Evolutionary conservation across 2,113 vertebrate species (phyloP).

Genomic region (Oryzias melastigma): DNA sequence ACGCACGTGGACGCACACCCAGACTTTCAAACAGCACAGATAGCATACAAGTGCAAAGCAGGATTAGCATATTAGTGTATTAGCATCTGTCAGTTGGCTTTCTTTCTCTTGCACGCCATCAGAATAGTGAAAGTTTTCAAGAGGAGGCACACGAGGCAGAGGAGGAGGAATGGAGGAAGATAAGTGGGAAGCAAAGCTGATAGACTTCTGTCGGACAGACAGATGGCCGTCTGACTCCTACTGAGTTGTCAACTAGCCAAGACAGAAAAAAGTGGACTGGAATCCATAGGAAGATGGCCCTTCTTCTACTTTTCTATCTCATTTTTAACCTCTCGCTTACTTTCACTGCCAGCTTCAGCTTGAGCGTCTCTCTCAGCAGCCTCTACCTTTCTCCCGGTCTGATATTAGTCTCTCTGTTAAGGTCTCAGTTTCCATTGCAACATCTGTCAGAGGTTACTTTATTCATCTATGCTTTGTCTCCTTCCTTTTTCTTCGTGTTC

Average conservation of each 20-base stretch:
- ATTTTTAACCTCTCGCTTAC: slow-evolving; percentile 59
- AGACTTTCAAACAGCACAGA: slow-evolving; percentile 53
- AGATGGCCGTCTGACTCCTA: slow-evolving; percentile 70
- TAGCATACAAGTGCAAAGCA: slow-evolving; percentile 80
- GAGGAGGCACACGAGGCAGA: slow-evolving; percentile 15
- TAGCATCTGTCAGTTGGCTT: slow-evolving; percentile 59
- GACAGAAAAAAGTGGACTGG: slow-evolving; percentile 35
- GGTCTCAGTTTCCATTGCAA: slow-evolving; percentile 33
- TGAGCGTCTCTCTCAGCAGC: slow-evolving; percentile 14
- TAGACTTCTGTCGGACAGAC: slow-evolving; percentile 51
- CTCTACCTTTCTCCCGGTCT: slow-evolving; percentile 14
- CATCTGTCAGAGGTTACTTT: slow-evolving; percentile 53
- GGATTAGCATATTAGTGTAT: slow-evolving; percentile 78
- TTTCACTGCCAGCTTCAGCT: slow-evolving; percentile 59
- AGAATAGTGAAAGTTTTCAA: slow-evolving; percentile 39
- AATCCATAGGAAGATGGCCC: slow-evolving; percentile 40
- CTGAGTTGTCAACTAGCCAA: slow-evolving; percentile 69
- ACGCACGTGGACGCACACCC: slow-evolving; percentile 21
- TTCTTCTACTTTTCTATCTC: slow-evolving; percentile 59
- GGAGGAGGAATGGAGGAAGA: slow-evolving; percentile 17
- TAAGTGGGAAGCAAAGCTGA: slow-evolving; percentile 16
- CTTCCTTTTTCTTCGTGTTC: slow-evolving; percentile 13
- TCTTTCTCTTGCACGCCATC: slow-evolving; percentile 44
- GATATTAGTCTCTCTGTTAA: slow-evolving; percentile 36
- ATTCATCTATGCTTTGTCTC: slow-evolving; percentile 35